A percentile compares a stretch with the other conserved stretches of the same genome.
Conservation (phyloP, 1,140 invertebrate species). For the Drosophila pachea region DNA sequence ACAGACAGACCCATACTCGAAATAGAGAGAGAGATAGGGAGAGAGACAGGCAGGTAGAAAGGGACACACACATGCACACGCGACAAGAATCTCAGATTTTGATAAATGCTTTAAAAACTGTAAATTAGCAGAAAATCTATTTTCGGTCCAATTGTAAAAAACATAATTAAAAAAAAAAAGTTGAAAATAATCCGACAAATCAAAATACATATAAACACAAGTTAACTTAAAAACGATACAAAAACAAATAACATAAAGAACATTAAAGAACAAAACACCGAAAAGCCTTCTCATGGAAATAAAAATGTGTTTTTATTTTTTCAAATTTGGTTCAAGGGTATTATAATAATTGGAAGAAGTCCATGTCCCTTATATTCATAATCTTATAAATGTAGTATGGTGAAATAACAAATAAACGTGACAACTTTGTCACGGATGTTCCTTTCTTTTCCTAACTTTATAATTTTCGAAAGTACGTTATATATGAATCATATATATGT, state of each 20-base stretch:
- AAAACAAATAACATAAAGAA: constrained; percentile 44
- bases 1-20: constrained; percentile 13
- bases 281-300: constrained; percentile 73
- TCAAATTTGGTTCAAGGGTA: too few species aligned
- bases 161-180: constrained; percentile 7
- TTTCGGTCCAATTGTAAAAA: constrained; percentile 70
- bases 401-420: too few species aligned
- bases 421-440: too few species aligned
- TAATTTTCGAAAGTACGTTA: too few species aligned
- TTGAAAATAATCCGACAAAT: constrained; percentile 59
- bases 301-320: constrained; percentile 34
- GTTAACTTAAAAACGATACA: constrained; percentile 42
- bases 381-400: too few species aligned
- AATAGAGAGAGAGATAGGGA: background rate
- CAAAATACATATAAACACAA: constrained; percentile 58
- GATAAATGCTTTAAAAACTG: constrained; percentile 66
- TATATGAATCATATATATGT: too few species aligned
- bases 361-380: too few species aligned
- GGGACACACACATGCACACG: constrained; percentile 3
- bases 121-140: constrained; percentile 49
- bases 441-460: too few species aligned
- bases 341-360: too few species aligned
- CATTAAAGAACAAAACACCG: constrained; percentile 73
- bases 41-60: background rate
- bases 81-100: constrained; percentile 51